A percentile compares a stretch with the other conserved stretches of the same genome.
These are phyloP conservation scores for Prunella strophiata DNA, from an alignment of 2,797 vertebrate genomes.

Conservation along the genomic window DNA sequence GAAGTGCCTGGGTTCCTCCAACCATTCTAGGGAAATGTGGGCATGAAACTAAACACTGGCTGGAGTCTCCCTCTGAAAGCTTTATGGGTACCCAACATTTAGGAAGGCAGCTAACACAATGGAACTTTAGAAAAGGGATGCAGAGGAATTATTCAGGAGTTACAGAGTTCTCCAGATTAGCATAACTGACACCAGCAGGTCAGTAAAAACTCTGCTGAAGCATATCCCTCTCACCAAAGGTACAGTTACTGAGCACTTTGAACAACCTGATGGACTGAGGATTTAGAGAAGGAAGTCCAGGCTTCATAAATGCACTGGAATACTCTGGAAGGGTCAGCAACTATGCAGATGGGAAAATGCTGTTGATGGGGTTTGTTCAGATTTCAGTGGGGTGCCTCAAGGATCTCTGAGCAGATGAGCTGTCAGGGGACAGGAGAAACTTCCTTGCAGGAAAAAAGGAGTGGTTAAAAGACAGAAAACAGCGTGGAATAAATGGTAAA, in stretches of 20 bases:
- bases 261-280: background rate
- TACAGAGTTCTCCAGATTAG: background rate
- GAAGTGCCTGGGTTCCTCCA: too few relatives aligned
- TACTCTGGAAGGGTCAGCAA: background rate
- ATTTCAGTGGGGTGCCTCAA: background rate
- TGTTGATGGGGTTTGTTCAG: background rate
- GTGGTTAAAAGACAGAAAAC: background rate
- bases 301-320: background rate
- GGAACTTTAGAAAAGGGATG: background rate
- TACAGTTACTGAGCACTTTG: background rate
- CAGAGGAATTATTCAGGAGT: background rate
- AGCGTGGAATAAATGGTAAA: background rate
- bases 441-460: background rate
- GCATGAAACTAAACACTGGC: fast-evolving
- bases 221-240: background rate
- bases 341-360: background rate
- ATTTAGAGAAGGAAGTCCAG: background rate
- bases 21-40: background rate
- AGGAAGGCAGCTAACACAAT: background rate
- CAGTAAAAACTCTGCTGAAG: background rate
- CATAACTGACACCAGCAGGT: background rate
- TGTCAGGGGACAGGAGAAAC: background rate
- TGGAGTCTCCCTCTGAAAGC: background rate
- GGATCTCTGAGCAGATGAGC: background rate
- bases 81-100: background rate